Conservation (phyloP, 1,140 invertebrate species). For the Pinna nobilis region DNA sequence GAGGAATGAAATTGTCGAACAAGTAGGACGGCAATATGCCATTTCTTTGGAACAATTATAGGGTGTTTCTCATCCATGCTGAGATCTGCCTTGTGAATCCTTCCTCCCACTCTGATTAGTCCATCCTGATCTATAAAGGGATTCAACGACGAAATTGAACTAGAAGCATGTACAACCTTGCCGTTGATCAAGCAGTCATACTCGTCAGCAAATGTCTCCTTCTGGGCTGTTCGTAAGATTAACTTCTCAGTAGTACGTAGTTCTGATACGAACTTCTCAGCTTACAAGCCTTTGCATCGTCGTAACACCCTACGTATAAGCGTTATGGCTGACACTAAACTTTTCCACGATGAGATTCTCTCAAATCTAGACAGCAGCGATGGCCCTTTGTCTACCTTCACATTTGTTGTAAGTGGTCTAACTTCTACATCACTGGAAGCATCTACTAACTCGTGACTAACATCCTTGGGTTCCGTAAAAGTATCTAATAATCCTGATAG, state of each 20-base stretch:
- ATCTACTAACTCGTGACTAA: neutral
- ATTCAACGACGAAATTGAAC: neutral
- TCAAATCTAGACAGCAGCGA: neutral
- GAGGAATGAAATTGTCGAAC: slow-evolving; percentile 20
- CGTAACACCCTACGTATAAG: neutral
- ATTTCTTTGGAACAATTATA: neutral
- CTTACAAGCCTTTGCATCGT: neutral
- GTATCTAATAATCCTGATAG: neutral
- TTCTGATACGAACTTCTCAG: neutral
- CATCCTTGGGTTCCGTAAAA: neutral
- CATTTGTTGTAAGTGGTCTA: neutral
- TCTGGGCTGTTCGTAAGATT: neutral
- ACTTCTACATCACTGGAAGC: neutral
- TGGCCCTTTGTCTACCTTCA: neutral
- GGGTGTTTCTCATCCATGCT: neutral
- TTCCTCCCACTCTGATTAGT: neutral
- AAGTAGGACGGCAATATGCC: slow-evolving; percentile 9
- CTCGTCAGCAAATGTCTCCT: neutral
- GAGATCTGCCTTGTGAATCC: neutral
- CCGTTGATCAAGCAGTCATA: neutral
- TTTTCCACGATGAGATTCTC: neutral
- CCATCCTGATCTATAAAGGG: neutral
- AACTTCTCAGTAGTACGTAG: neutral
- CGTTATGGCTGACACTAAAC: neutral
- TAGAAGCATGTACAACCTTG: neutral